A percentile compares a stretch with the other conserved stretches of the same genome.
Conservation (phyloP, 2,113 vertebrate genomes). For the Muntiacus muntjak region DNA sequence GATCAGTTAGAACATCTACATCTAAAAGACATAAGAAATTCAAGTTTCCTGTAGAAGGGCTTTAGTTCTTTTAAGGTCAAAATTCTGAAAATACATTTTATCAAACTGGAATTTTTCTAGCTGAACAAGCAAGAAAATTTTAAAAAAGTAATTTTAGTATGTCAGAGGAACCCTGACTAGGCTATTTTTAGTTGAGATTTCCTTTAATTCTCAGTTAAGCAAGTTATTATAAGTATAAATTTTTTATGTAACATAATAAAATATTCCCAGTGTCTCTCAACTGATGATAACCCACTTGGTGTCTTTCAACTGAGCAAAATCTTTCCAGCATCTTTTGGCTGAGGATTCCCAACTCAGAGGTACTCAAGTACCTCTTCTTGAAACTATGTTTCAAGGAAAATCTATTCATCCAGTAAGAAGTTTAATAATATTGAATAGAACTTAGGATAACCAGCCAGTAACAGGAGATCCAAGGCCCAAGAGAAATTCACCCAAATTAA, state of each 20-base stretch:
- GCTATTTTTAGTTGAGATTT: background rate
- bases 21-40: background rate
- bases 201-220: background rate
- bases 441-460: background rate
- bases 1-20: background rate
- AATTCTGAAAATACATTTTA: background rate
- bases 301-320: background rate
- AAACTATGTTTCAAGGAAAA: background rate
- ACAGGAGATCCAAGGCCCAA: background rate
- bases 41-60: background rate
- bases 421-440: background rate
- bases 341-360: background rate
- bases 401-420: background rate
- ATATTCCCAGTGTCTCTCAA: background rate
- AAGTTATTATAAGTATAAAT: background rate
- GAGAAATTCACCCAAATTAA: background rate
- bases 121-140: background rate
- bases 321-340: background rate
- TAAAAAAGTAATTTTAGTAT: background rate
- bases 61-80: background rate
- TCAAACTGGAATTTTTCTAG: background rate
- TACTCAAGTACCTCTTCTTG: background rate
- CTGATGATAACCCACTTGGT: background rate
- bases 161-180: background rate
- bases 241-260: background rate